Evolutionary conservation across 2,797 vertebrate genomes (phyloP).

Genomic region (Myotis planiceps): DNA sequence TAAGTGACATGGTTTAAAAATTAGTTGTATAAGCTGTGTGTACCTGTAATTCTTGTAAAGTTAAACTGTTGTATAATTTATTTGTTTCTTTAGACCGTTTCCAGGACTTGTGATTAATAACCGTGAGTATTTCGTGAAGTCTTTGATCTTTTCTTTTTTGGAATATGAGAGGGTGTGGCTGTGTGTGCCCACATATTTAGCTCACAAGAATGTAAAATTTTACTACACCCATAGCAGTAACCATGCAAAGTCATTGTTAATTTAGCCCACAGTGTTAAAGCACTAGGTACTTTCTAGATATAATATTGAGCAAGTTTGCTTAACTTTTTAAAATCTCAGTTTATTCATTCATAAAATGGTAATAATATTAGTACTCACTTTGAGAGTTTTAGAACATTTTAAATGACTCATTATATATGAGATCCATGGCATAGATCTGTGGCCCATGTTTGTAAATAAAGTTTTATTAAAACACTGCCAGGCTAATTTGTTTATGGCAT

Average conservation of each 20-base stretch:
- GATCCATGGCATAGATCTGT: neutral
- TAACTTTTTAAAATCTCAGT: neutral
- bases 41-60: neutral
- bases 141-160: neutral
- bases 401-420: neutral
- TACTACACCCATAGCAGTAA: neutral
- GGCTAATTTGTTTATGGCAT: neutral
- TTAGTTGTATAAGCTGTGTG: neutral
- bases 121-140: conserved; percentile 85
- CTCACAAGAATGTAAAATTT: neutral
- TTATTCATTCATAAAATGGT: neutral
- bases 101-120: conserved; percentile 89
- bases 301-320: neutral
- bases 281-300: too few species aligned
- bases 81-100: conserved; percentile 85
- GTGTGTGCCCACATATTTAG: too few species aligned
- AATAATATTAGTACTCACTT: neutral
- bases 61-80: neutral
- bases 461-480: neutral
- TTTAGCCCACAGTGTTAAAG: neutral
- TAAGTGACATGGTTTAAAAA: neutral
- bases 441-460: neutral
- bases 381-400: neutral
- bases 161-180: neutral
- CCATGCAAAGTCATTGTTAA: neutral